These are phyloP conservation scores for Notodonta ziczac DNA, from an alignment of 2,888 invertebrate species.

Conservation along the genomic window DNA sequence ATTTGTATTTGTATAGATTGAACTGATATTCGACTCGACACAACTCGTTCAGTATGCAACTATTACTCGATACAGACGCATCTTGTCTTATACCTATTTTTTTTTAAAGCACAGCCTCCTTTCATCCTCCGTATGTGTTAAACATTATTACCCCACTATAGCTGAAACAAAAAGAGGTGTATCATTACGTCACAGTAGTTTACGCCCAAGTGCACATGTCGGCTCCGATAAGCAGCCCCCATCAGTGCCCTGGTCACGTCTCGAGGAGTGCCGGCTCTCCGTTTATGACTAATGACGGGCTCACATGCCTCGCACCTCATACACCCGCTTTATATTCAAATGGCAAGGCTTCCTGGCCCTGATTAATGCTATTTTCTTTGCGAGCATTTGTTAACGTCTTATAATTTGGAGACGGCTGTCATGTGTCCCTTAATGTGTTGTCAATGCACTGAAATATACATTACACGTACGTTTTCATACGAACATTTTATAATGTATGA, in stretches of 20 bases:
- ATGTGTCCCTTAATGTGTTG: conserved; percentile 31
- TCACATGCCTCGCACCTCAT: conserved; percentile 72
- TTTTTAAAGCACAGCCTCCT: no score
- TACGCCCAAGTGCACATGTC: conserved; percentile 59
- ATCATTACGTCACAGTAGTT: conserved; percentile 27
- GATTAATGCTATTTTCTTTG: conserved; percentile 82
- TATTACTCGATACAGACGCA: no score
- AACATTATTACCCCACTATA: not conserved
- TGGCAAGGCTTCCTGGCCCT: conserved; percentile 78
- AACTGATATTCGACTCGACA: no score
- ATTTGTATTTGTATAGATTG: no score
- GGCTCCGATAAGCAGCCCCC: conserved; percentile 50
- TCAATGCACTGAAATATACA: conserved; percentile 4
- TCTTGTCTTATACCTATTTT: no score
- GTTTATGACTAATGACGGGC: conserved; percentile 83
- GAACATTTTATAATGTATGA: no score
- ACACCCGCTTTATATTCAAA: conserved; percentile 79
- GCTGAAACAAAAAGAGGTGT: conserved; percentile 1
- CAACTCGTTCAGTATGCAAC: no score
- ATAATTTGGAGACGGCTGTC: conserved; percentile 48
- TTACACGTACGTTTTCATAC: no score
- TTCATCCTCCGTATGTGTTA: no score
- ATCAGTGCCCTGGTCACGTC: conserved; percentile 71
- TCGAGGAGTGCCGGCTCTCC: conserved; percentile 52
- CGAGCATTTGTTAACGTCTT: conserved; percentile 71